Evolutionary conservation across 1,140 invertebrate species (phyloP).

Genomic region (Psix sp.): DNA sequence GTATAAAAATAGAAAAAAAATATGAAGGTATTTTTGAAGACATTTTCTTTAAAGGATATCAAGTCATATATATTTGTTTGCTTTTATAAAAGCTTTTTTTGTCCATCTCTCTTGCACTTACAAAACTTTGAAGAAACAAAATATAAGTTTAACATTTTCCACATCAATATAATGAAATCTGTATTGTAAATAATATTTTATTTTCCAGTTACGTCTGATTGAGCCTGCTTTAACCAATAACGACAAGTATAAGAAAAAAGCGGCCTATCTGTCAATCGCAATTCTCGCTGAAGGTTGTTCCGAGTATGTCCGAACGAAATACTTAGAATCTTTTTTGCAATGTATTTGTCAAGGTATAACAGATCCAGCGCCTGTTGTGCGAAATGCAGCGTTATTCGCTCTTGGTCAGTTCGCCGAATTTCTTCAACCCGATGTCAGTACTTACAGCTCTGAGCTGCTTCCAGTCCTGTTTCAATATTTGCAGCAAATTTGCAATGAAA

Average conservation of each 20-base stretch:
- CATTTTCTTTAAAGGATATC: no score
- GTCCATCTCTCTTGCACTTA: no score
- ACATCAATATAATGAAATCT: no score
- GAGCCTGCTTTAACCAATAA: slow-evolving; percentile 80
- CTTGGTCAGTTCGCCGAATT: slow-evolving; percentile 90
- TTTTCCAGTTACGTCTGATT: slow-evolving; percentile 78
- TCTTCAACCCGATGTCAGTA: slow-evolving; percentile 85
- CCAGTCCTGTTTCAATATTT: slow-evolving; percentile 86
- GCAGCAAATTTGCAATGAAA: slow-evolving; percentile 78
- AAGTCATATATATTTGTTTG: no score
- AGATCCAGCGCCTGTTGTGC: slow-evolving; percentile 80
- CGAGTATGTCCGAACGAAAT: slow-evolving; percentile 85
- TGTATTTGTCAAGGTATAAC: slow-evolving; percentile 84
- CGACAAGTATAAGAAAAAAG: slow-evolving; percentile 81
- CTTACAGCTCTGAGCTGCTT: slow-evolving; percentile 83
- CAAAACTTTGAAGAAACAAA: no score
- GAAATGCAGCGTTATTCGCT: slow-evolving; percentile 87
- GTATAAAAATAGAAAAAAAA: no score
- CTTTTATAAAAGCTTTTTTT: no score
- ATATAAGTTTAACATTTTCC: no score
- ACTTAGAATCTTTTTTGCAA: slow-evolving; percentile 83
- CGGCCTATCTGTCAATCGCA: slow-evolving; percentile 84
- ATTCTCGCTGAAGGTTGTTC: slow-evolving; percentile 89
- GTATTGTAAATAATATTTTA: slow-evolving; percentile 12
- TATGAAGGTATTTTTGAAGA: no score